Base-by-base conservation (phyloP, 1,140 invertebrate genomes). In the Triops longicaudatus region DNA sequence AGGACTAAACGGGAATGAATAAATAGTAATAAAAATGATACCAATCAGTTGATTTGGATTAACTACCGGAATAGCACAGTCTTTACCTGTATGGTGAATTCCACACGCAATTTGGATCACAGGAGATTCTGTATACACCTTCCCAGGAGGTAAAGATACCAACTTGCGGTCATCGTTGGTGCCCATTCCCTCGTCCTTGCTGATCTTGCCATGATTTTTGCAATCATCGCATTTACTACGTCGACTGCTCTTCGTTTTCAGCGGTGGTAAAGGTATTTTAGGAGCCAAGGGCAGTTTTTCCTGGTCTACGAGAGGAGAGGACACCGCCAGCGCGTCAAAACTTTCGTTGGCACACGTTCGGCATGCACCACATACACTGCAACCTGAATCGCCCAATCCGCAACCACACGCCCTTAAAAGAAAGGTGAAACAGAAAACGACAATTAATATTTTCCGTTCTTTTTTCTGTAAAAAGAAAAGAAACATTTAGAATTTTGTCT, bases 351-450 rank as follows among this genome's bases (percentile, higher is more conserved):
- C 93, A 84, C 96, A 98, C 22, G 91, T 88, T 73, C 93, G 85
- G 84, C 97, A 99, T 42, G 93, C 91, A 0, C 96, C 96, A 84
- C 97, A 99, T 80, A 93, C 90, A 1, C 91, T 88, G 82, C 97
- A 98, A 0, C 96, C 95, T 63, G 94, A 92, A 82, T 98, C 96
- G 17, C 96, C 96, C 82, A 93, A 92, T 17, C 96, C 96, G 87
- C 97, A 98, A 1, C 94, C 95, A 86, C 97, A 99, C 81, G 93
- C 91, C 81, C 94, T 96, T 78, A 22, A 82, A 79, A 73, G 26
- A 50, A 41, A 76, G 75, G 81, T 27, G 75, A 82, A 80, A 14
- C 75, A 78, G 12, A 72, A 76, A 5, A 43, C 17, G 26, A 11
- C 28, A 0, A 27, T n/a, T 0, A 31, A 74, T 9, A 74, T 10